These are phyloP conservation scores for Drosophila sordidula DNA, from an alignment of 2,888 invertebrate genomes.

Conservation along the genomic window DNA sequence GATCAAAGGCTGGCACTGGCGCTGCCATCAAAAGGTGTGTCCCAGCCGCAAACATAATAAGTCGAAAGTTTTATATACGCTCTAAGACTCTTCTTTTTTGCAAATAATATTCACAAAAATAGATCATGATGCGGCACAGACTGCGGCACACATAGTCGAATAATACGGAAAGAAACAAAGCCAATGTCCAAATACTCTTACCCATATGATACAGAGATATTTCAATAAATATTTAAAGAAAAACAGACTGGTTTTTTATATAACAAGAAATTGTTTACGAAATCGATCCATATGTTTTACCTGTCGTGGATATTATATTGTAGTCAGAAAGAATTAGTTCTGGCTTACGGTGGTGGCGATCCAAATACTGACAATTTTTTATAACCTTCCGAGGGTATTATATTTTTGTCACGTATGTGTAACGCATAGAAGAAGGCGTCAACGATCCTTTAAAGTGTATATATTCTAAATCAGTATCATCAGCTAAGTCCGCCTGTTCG, in stretches of 20 bases:
- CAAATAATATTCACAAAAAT: conserved; percentile 75
- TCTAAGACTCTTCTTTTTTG: conserved; percentile 52
- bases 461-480: no score
- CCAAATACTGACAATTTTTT: no score
- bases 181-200: conserved; percentile 23
- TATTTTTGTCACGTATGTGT: no score
- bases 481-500: no score
- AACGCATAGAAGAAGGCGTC: no score
- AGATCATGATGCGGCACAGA: conserved; percentile 70
- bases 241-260: not conserved
- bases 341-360: no score
- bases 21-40: conserved; percentile 68
- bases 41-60: conserved; percentile 61
- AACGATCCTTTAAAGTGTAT: no score
- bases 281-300: not conserved
- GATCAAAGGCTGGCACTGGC: conserved; percentile 62
- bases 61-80: conserved; percentile 60
- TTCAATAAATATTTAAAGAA: not conserved
- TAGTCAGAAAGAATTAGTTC: not conserved
- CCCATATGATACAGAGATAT: not conserved
- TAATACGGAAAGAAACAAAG: conserved; percentile 23
- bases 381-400: no score
- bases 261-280: not conserved
- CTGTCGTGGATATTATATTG: not conserved
- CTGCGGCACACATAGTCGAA: conserved; percentile 53